phyloP scores from a whole-genome alignment of 2,797 vertebrate genomes.

The Myripristis murdjan region DNA sequence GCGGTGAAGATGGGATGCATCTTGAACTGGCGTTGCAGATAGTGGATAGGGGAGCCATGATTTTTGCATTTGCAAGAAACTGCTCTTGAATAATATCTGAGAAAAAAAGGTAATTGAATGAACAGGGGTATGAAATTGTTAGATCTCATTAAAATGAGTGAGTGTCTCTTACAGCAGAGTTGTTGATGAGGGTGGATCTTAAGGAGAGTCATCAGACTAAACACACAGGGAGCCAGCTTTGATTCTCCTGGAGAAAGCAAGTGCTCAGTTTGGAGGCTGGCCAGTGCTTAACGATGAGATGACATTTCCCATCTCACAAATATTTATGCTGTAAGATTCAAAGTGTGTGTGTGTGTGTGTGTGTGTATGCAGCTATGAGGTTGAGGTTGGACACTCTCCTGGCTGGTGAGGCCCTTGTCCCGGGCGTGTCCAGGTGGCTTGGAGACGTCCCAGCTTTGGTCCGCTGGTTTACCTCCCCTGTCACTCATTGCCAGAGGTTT shows the following conservation, averaged over 20 bases:
- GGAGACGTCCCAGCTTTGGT: slow-evolving; percentile 44
- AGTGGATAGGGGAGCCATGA: not conserved
- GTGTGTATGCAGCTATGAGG: slow-evolving; percentile 20
- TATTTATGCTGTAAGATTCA: slow-evolving; percentile 69
- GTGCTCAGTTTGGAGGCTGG: slow-evolving; percentile 31
- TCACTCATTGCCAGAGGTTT: slow-evolving; percentile 62
- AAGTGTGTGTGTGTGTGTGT: slow-evolving; percentile 42
- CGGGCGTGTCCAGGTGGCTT: slow-evolving; percentile 76
- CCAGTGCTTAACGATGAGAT: slow-evolving; percentile 46
- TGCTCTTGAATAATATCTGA: not conserved
- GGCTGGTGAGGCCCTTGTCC: slow-evolving; percentile 33
- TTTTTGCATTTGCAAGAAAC: slow-evolving; percentile 4
- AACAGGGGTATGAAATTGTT: slow-evolving; percentile 2
- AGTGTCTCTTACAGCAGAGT: slow-evolving; percentile 14
- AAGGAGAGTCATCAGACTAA: slow-evolving; percentile 51
- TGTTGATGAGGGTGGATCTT: slow-evolving; percentile 33
- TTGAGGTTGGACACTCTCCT: slow-evolving; percentile 4
- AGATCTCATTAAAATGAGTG: slow-evolving; percentile 3
- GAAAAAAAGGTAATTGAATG: slow-evolving; percentile 6
- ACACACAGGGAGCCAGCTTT: slow-evolving; percentile 42
- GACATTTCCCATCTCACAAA: slow-evolving; percentile 61
- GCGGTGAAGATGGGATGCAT: slow-evolving; percentile 4
- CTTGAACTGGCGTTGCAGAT: not conserved
- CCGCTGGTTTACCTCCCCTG: slow-evolving; percentile 54
- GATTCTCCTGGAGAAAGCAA: slow-evolving; percentile 21